Conservation (phyloP, 2,113 vertebrate genomes). For the Zosterops pallidus region DNA sequence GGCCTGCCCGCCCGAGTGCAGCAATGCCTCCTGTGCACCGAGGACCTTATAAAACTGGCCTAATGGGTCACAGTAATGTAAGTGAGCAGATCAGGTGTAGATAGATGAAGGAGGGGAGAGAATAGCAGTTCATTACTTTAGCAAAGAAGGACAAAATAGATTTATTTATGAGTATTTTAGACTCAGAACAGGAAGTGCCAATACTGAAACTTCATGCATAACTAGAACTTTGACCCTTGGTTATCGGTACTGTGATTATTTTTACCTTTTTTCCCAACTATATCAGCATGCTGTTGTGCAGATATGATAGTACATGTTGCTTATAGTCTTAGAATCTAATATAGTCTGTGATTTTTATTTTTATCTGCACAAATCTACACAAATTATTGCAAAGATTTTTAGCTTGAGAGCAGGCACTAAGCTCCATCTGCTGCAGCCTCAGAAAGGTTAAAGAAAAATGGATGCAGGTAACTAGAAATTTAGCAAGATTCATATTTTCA, state of each 20-base stretch:
- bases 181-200: neutral
- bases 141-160: neutral
- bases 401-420: neutral
- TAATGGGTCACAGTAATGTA: neutral
- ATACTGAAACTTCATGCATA: neutral
- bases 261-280: neutral
- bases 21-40: neutral
- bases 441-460: neutral
- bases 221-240: slow-evolving; percentile 46
- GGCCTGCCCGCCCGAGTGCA: neutral
- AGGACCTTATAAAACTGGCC: neutral
- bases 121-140: neutral
- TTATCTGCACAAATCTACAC: neutral
- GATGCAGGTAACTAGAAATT: neutral
- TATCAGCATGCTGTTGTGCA: neutral
- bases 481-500: neutral
- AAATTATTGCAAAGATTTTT: neutral
- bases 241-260: slow-evolving; percentile 11
- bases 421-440: neutral
- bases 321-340: neutral
- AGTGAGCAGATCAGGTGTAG: neutral
- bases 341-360: neutral
- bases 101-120: fast-evolving
- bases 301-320: neutral
- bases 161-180: neutral